These are phyloP conservation scores for Tetrapedia diversipes DNA, from an alignment of 2,888 invertebrate species.

Conservation along the genomic window DNA sequence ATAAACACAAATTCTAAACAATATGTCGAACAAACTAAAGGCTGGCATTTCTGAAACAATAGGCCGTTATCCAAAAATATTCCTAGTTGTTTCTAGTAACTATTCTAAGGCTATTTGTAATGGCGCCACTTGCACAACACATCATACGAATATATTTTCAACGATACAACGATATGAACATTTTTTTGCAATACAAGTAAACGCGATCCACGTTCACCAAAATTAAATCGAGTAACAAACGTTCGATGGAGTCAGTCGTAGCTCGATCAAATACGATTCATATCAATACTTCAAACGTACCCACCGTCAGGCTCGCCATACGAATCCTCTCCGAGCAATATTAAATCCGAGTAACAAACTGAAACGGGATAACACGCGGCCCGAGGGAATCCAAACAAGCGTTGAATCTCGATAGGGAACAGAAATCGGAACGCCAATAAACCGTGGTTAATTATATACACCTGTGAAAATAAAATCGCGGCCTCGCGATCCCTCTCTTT, in stretches of 20 bases:
- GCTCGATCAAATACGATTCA: not conserved
- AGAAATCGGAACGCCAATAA: slow-evolving; percentile 46
- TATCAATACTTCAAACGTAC: not conserved
- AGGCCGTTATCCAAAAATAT: not conserved
- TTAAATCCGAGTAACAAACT: slow-evolving; percentile 21
- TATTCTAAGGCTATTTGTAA: no score
- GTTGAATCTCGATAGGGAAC: not conserved
- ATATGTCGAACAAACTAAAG: not conserved
- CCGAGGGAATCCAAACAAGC: slow-evolving; percentile 21
- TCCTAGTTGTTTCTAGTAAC: not conserved
- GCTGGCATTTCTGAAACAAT: slow-evolving; percentile 1
- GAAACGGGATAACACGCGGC: slow-evolving; percentile 17
- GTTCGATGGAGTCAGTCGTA: no score
- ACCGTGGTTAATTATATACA: slow-evolving; percentile 52
- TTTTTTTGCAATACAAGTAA: no score
- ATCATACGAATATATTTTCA: not conserved
- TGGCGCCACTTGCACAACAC: not conserved
- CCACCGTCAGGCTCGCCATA: not conserved
- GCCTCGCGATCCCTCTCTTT: slow-evolving; percentile 48
- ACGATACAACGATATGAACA: no score
- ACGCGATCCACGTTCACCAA: no score
- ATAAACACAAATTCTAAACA: not conserved
- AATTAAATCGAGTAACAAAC: no score
- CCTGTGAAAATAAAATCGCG: slow-evolving; percentile 56
- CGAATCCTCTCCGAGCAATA: not conserved